phyloP scores from a whole-genome alignment of 2,113 vertebrate species.

The Stercorarius parasiticus region DNA sequence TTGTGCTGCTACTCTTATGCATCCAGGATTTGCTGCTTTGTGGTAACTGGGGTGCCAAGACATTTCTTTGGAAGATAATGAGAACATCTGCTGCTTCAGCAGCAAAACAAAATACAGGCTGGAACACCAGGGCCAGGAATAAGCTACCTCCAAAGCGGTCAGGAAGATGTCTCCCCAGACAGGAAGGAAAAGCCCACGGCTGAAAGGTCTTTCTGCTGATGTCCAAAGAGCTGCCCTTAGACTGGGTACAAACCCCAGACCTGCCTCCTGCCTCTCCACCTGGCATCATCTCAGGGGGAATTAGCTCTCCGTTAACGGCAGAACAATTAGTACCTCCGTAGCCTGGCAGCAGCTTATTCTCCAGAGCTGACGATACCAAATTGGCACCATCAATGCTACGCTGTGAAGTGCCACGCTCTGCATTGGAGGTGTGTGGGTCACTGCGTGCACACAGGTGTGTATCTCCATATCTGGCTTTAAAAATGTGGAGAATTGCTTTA shows the following conservation, averaged over 20 bases:
- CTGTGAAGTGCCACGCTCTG: not conserved
- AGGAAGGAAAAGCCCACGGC: not conserved
- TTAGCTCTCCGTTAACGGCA: not conserved
- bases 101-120: not conserved
- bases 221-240: not conserved
- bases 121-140: not conserved
- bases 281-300: not conserved
- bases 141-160: not conserved
- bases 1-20: constrained; percentile 1
- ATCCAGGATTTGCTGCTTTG: constrained; percentile 9
- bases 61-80: constrained; percentile 41
- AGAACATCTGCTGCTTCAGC: constrained; percentile 59
- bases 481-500: not conserved
- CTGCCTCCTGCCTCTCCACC: not conserved
- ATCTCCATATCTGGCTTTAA: not conserved
- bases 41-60: constrained; percentile 7
- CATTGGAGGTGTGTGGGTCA: rapidly evolving
- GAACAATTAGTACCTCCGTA: rapidly evolving
- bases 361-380: not conserved
- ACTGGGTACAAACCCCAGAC: not conserved
- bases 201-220: not conserved
- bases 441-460: rapidly evolving
- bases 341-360: not conserved
- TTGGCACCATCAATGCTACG: rapidly evolving
- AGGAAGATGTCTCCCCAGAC: not conserved